phyloP scores from a whole-genome alignment of 1,140 invertebrate species.

The Ceratoteleas bidentatus region DNA sequence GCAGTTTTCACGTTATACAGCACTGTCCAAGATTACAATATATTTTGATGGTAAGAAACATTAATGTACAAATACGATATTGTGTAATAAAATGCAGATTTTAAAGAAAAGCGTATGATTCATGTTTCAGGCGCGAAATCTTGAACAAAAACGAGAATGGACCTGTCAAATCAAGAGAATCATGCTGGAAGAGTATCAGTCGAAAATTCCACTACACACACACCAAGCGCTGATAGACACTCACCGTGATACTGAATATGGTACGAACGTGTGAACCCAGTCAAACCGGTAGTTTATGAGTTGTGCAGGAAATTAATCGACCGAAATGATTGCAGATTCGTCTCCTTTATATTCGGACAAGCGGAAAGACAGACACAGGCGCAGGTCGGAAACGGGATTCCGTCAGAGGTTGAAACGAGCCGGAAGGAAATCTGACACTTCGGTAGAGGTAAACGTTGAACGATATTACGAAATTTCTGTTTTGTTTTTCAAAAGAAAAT shows the following conservation, averaged over 20 bases:
- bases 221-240: conserved; percentile 95
- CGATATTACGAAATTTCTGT: too few species aligned
- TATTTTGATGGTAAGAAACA: conserved; percentile 88
- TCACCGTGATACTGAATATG: conserved; percentile 89
- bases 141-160: conserved; percentile 97
- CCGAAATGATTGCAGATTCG: conserved; percentile 82
- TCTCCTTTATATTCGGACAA: conserved; percentile 93
- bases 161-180: conserved; percentile 93
- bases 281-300: background rate
- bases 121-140: conserved; percentile 85
- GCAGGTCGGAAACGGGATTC: conserved; percentile 85
- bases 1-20: conserved; percentile 97
- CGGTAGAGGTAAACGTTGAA: conserved; percentile 76
- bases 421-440: conserved; percentile 78
- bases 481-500: too few species aligned
- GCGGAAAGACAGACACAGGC: conserved; percentile 86
- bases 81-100: background rate
- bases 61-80: background rate
- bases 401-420: conserved; percentile 82
- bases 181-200: conserved; percentile 96
- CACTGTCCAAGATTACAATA: conserved; percentile 95
- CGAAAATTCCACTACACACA: conserved; percentile 95
- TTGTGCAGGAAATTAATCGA: background rate
- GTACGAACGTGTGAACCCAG: conserved; percentile 70
- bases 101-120: background rate